Evolutionary conservation across 2,888 invertebrate species (phyloP).

Genomic region (Stenolophus ochropezus): DNA sequence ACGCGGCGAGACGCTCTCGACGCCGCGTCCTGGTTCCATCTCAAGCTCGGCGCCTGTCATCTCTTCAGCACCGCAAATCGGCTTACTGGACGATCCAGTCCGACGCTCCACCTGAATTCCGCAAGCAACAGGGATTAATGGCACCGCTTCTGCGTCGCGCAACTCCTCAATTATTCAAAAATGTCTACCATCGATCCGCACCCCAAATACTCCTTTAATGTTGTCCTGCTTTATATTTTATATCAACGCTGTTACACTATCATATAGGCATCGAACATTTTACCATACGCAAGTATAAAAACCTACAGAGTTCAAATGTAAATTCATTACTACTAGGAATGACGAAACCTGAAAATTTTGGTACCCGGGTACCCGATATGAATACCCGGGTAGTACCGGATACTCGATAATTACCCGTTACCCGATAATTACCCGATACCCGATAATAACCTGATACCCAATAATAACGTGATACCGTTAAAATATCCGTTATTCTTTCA

Average conservation of each 20-base stretch:
- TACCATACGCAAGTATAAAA: no score
- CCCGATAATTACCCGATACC: no score
- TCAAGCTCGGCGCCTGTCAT: conserved; percentile 8
- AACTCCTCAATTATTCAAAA: conserved; percentile 43
- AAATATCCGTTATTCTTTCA: no score
- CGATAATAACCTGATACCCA: no score
- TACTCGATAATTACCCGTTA: no score
- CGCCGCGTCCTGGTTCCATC: background rate
- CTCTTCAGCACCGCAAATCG: conserved; percentile 26
- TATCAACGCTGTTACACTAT: background rate
- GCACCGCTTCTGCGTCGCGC: background rate
- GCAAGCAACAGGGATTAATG: conserved; percentile 18
- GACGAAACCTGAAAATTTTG: no score
- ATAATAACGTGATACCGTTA: no score
- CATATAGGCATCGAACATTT: no score
- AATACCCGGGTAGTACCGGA: no score
- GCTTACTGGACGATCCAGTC: conserved; percentile 21
- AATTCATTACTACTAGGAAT: no score
- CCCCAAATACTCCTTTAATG: conserved; percentile 12
- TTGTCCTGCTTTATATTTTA: background rate
- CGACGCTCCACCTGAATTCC: conserved; percentile 33
- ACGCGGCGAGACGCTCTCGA: background rate
- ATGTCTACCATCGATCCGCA: conserved; percentile 17
- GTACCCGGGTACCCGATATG: no score
- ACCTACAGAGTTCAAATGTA: no score